A percentile compares a stretch with the other conserved stretches of the same genome.
phyloP scores from a whole-genome alignment of 2,888 invertebrate genomes.

The Trissoscelio sp. region DNA sequence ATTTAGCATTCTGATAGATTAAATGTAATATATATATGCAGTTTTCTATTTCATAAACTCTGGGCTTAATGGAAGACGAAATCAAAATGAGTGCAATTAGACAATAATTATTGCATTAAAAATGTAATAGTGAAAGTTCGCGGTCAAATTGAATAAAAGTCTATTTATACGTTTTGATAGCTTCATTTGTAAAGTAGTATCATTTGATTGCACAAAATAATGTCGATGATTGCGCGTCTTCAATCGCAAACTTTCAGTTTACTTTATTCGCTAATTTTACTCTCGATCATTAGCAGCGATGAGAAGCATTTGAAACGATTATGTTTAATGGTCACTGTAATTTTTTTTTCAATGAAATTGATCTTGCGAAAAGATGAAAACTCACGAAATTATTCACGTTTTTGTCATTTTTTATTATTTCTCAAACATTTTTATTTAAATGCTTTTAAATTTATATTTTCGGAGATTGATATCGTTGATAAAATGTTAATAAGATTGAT shows the following conservation, averaged over 20 bases:
- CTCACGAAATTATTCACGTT: neutral
- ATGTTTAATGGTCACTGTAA: neutral
- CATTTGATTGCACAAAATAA: constrained; percentile 28
- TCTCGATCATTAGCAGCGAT: constrained; percentile 8
- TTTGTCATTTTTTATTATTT: neutral
- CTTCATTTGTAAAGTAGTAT: constrained; percentile 28
- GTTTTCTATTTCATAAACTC: constrained; percentile 4
- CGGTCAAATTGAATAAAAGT: constrained; percentile 3
- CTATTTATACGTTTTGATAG: neutral
- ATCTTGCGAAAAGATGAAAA: neutral
- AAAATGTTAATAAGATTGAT: too few relatives aligned
- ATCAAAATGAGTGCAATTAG: constrained; percentile 20
- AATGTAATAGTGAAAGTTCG: constrained; percentile 48
- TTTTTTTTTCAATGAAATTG: neutral
- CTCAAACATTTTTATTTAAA: neutral
- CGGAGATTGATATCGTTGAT: too few relatives aligned
- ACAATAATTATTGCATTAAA: constrained; percentile 38
- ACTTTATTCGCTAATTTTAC: constrained; percentile 21
- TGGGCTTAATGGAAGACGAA: constrained; percentile 17
- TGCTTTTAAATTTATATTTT: too few relatives aligned
- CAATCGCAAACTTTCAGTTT: constrained; percentile 26
- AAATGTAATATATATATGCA: neutral
- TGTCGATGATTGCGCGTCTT: constrained; percentile 3
- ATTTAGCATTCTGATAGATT: too few relatives aligned
- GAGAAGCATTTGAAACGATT: constrained; percentile 2